Evolutionary conservation across 2,888 invertebrate genomes (phyloP), one percentile per base, ranked within the genome.

Genomic region (Cephus nigrinus): DNA sequence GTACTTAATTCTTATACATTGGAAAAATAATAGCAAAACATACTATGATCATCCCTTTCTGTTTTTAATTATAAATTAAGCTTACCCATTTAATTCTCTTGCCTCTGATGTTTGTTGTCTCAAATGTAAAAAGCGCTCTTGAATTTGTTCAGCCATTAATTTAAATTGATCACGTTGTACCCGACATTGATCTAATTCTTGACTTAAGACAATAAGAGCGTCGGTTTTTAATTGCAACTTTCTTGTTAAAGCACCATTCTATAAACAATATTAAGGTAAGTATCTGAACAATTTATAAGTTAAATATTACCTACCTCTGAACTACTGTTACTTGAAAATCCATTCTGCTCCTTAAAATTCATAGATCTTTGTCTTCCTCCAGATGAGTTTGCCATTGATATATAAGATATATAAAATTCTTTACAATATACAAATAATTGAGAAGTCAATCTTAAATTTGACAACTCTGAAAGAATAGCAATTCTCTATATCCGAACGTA

Each of bases 181-280:
- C 79, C 95, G 94, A 88, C 95, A 96, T 91, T 95, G 95, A 85
- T 96, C 96, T 79, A 97, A 91, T 88, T 97, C 96, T 85, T 94
- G 94, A 81, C 94, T 95, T 89, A 97, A 93, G 80, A 97, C 96
- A n/a, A 95, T 92, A 68, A 97, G 90, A 3, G 97, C 97, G 91
- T 97, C 97, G 76, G 95, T 93, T 91, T 97, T 97, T 87, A 96
- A 95, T 87, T 96, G 95, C 35, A 97, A 92, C 91, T 96, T 97
- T 40, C 15, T 15, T 40, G 40, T 40, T 5, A 40, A 15, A 40
- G 15, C 40, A 15, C 15, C 40, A 40, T 15, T 40, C 40, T 40
- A 40, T 40, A 15, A 40, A 15, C 15, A 15, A 40, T 15, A 40
- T 40, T 40, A 40, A 15, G 5, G 15, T 15, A 15, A 5, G 5